Evolutionary conservation across 2,888 invertebrate species (phyloP), one percentile per base, ranked within the genome.

Genomic region (Noctua janthina): DNA sequence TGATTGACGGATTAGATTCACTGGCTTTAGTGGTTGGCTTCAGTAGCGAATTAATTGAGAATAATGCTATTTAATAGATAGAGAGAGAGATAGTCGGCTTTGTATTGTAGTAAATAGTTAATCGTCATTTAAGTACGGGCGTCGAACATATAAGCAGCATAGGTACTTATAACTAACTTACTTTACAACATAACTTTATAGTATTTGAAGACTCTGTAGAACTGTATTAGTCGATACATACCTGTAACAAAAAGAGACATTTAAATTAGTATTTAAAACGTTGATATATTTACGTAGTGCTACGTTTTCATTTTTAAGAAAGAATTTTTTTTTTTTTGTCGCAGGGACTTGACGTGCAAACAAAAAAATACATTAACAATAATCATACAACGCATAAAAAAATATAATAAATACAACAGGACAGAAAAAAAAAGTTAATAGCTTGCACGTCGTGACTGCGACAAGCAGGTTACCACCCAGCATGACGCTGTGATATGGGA

Each of bases 161-260:
- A 5, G 39, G 39, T 39, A 39, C 5, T 39, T 39, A 39, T 39
- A 39, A 39, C 4, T 5, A 76, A 82, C 82, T 84, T 79, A 79
- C 85, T 35, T 54, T 23, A 39, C 39, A 39, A 46, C 5, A 29
- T 2, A 29, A 13, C 23, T 29, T 1, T 23, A 43, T 43, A 15
- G 1, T 67, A n/a, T 43, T n/a, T 0, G 43, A 67, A 67, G 43
- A 67, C n/a, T 67, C n/a, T 7, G 67, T 39, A 20, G 46, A 46
- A 46, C 1, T 46, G 46, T 11, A 11, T 46, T 11, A 46, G 10
- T 46, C 3, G n/a, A 17, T 35, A 83, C 91, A 87, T 91, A 91
- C 91, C 92, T 91, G 91, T 69, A 88, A 90, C 83, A 79, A 85
- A 85, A 81, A 43, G 66, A 74, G 49, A 76, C 46, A 67, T 23